Evolutionary conservation across 2,888 invertebrate species (phyloP), one percentile per base, ranked within the genome.

Genomic region (Dilophus febrilis): DNA sequence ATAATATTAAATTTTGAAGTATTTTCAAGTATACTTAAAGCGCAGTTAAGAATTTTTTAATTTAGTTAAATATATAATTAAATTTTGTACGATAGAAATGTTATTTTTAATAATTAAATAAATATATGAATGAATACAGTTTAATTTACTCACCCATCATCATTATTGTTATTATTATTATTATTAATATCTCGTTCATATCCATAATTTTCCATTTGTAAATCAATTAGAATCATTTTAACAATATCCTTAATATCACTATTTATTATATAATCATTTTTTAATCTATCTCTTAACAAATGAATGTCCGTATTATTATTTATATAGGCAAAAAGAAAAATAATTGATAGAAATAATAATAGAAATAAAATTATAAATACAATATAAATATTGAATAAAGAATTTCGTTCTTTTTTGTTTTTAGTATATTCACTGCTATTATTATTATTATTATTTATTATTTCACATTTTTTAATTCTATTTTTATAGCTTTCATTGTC

Each of bases 251-350:
- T 28, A 17, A 36, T 36, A 28, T 36, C 36, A 29, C 26, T 27
- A 4, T 14, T 27, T 12, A n/a, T 7, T 12, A 36, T 36, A 36
- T 28, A 36, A 12, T 36, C 36, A n/a, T 14, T n/a, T 17, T 27
- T 29, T 28, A 36, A n/a, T 6, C 17, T 36, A 17, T 36, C 28
- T 27, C 36, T 26, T 29, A 36, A 28, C 28, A 27, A 17, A 3
- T 13, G 14, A 16, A 36, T 31, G 29, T 36, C 31, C 16, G 13
- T 29, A 4, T 8, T 11, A 2, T 29, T 41, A 42, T 49, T 51
- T 6, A 50, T 49, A 40, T 56, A 50, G 27, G 54, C 52, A 26
- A 57, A 57, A 44, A 58, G 56, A 19, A 57, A 46, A 14, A 58
- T 49, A 13, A 56, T 47, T 13, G 59, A 49, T 19, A 54, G 51